These are phyloP conservation scores for Clarias macrocephalus DNA, from an alignment of 2,113 vertebrate species.

Conservation along the genomic window DNA sequence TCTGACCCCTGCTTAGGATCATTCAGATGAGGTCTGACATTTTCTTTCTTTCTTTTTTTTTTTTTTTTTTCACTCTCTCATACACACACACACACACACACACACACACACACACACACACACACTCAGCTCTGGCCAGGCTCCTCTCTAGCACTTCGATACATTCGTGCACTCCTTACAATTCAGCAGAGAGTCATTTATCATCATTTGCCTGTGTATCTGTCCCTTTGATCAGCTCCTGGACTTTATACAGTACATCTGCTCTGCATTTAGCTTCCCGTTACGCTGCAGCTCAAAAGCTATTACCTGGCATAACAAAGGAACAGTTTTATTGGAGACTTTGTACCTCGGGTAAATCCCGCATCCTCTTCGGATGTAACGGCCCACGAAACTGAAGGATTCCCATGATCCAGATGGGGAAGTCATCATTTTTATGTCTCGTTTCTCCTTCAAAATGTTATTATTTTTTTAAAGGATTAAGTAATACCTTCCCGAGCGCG, in stretches of 20 bases:
- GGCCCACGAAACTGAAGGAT: slow-evolving; percentile 57
- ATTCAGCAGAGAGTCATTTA: slow-evolving; percentile 93
- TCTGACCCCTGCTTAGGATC: slow-evolving; percentile 74
- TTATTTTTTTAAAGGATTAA: neutral
- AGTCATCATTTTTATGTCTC: neutral
- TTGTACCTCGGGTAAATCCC: slow-evolving; percentile 71
- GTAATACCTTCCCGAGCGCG: slow-evolving; percentile 10
- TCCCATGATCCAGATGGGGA: slow-evolving; percentile 31
- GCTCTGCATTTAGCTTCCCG: slow-evolving; percentile 97
- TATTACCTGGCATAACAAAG: slow-evolving; percentile 87
- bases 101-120: slow-evolving; percentile 12
- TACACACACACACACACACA: slow-evolving; percentile 17
- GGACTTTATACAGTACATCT: slow-evolving; percentile 98
- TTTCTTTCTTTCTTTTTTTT: slow-evolving; percentile 74
- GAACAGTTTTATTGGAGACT: slow-evolving; percentile 73
- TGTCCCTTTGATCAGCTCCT: slow-evolving; percentile 99
- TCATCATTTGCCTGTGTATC: slow-evolving; percentile 98
- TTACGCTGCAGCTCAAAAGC: slow-evolving; percentile 91
- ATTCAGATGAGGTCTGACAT: slow-evolving; percentile 80
- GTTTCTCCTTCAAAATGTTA: neutral
- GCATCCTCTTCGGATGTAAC: slow-evolving; percentile 61
- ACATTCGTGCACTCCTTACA: slow-evolving; percentile 91
- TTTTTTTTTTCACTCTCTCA: neutral
- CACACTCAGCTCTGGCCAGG: slow-evolving; percentile 62
- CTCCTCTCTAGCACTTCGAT: slow-evolving; percentile 80